Evolutionary conservation across 2,113 vertebrate species (phyloP).

Genomic region (Phylloscopus trochilus): DNA sequence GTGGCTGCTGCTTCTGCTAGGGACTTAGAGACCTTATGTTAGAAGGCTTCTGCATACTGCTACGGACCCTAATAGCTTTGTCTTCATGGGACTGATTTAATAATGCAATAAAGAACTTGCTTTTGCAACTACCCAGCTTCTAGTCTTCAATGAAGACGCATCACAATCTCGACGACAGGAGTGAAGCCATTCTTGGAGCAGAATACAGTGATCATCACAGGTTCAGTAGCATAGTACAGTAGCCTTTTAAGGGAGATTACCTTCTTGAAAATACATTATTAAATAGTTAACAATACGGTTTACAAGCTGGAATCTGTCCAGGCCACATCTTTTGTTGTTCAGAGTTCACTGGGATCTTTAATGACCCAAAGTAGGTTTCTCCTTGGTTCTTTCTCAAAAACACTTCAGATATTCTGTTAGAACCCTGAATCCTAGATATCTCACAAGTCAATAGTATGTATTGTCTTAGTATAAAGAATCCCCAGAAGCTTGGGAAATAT

Average conservation of each 20-base stretch:
- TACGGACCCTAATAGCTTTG: too few species aligned
- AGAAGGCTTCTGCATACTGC: too few species aligned
- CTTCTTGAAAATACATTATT: not conserved
- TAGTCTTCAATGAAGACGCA: too few species aligned
- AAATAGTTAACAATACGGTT: not conserved
- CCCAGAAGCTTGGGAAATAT: slow-evolving; percentile 41
- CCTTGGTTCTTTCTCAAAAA: not conserved
- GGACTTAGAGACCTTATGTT: too few species aligned
- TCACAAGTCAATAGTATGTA: not conserved
- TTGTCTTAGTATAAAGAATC: slow-evolving; percentile 58
- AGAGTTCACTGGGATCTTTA: not conserved
- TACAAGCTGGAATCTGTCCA: not conserved
- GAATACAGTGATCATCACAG: not conserved
- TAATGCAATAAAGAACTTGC: too few species aligned
- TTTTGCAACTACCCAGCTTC: too few species aligned
- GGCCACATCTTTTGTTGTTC: not conserved
- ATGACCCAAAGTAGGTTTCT: not conserved
- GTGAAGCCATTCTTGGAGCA: not conserved
- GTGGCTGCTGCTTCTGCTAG: too few species aligned
- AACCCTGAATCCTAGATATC: not conserved
- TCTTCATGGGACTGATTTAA: too few species aligned
- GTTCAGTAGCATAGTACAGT: not conserved
- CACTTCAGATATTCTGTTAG: not conserved
- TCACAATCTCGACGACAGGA: too few species aligned
- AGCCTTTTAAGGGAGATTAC: not conserved